These are phyloP conservation scores for Megaceryle torquata DNA, from an alignment of 2,113 vertebrate genomes.

Conservation along the genomic window DNA sequence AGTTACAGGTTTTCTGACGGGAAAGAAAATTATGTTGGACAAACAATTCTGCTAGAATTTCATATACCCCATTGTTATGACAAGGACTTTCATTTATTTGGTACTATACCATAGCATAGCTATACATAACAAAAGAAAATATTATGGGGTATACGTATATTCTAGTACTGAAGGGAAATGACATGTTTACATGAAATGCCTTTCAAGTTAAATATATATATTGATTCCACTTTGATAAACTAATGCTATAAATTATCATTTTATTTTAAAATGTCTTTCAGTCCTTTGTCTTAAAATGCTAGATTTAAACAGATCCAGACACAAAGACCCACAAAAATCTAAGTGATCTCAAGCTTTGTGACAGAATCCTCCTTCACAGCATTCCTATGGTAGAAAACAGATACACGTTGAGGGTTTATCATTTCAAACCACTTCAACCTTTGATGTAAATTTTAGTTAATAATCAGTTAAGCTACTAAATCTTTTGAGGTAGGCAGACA, in stretches of 20 bases:
- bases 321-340: slow-evolving; percentile 3
- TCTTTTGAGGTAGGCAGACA: not conserved
- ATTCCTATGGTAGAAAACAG: not conserved
- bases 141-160: not conserved
- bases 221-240: slow-evolving; percentile 30
- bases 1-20: slow-evolving; percentile 10
- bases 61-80: slow-evolving; percentile 40
- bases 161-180: slow-evolving; percentile 23
- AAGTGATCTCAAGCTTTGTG: not conserved
- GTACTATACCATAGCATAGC: not conserved
- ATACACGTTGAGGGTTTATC: not conserved
- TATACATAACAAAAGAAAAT: slow-evolving; percentile 34
- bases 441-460: not conserved
- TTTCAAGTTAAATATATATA: not conserved
- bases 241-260: slow-evolving; percentile 17
- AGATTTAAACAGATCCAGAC: slow-evolving; percentile 47
- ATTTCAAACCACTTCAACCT: not conserved
- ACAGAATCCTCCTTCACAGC: not conserved
- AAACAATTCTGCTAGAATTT: slow-evolving; percentile 49
- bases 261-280: not conserved
- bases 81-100: slow-evolving; percentile 44
- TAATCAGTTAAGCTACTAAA: not conserved
- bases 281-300: not conserved
- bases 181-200: not conserved
- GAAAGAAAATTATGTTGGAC: slow-evolving; percentile 47